Evolutionary conservation across 2,888 invertebrate genomes (phyloP).

Genomic region (Drosophila nr. medialis): DNA sequence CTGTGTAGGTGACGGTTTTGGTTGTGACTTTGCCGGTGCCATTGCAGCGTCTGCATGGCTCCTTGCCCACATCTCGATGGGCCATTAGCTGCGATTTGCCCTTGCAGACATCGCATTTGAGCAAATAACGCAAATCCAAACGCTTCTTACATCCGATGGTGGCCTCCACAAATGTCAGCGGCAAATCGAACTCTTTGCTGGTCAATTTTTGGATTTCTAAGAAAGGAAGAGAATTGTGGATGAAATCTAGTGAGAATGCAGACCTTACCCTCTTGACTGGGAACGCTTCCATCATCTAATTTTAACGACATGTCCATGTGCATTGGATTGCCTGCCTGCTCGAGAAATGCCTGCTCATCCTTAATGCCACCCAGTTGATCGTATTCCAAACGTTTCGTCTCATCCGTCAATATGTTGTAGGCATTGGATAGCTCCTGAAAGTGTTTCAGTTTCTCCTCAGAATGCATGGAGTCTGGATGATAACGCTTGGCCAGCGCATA

Average conservation of each 20-base stretch:
- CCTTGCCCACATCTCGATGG: constrained; percentile 67
- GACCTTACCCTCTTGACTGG: constrained; percentile 54
- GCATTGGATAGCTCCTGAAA: constrained; percentile 98
- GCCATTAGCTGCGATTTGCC: constrained; percentile 73
- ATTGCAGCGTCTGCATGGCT: constrained; percentile 81
- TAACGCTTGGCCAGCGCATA: constrained; percentile 83
- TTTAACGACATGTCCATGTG: constrained; percentile 37
- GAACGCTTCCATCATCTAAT: constrained; percentile 23
- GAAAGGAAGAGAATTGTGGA: not conserved
- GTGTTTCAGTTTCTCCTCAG: constrained; percentile 72
- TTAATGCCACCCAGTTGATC: constrained; percentile 77
- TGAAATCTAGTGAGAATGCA: not conserved
- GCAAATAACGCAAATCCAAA: constrained; percentile 69
- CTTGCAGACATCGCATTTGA: constrained; percentile 79
- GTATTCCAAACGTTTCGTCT: constrained; percentile 90
- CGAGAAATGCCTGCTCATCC: constrained; percentile 72
- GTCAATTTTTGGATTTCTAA: constrained; percentile 65
- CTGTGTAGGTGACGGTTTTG: constrained; percentile 65
- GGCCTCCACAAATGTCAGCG: constrained; percentile 79
- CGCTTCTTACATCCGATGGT: constrained; percentile 80
- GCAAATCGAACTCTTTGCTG: constrained; percentile 64
- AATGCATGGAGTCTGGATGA: constrained; percentile 81
- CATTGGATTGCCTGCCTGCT: constrained; percentile 69
- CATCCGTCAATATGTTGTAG: constrained; percentile 95
- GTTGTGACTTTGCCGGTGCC: constrained; percentile 78